phyloP scores from a whole-genome alignment of 1,140 invertebrate species.

The Episyrphus balteatus region DNA sequence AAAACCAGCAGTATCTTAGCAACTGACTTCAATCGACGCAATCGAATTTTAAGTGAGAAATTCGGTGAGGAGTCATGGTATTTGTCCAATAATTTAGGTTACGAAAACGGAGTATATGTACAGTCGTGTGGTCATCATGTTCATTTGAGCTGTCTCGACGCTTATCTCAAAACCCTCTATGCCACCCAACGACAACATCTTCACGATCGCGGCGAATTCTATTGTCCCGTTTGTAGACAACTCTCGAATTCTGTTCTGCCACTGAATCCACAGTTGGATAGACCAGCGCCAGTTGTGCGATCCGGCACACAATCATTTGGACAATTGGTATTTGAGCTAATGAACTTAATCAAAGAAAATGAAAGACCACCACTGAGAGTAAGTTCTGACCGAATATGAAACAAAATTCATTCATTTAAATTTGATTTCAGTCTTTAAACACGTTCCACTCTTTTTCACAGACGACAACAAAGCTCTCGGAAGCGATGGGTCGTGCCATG shows the following conservation, averaged over 20 bases:
- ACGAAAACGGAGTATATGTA: constrained; percentile 88
- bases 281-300: constrained; percentile 51
- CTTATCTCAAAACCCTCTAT: constrained; percentile 73
- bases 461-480: constrained; percentile 53
- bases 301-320: constrained; percentile 45
- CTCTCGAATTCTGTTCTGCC: constrained; percentile 87
- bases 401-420: constrained; percentile 1
- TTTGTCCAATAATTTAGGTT: constrained; percentile 75
- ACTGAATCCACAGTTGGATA: constrained; percentile 66
- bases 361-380: constrained; percentile 48
- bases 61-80: constrained; percentile 57
- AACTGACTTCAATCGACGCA: constrained; percentile 26
- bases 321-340: constrained; percentile 47
- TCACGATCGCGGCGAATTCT: constrained; percentile 79
- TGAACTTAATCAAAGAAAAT: constrained; percentile 56
- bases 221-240: constrained; percentile 88
- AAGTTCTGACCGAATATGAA: not conserved
- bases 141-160: constrained; percentile 83
- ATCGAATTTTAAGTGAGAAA: constrained; percentile 24
- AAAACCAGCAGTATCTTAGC: constrained; percentile 20
- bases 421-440: not conserved
- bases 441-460: constrained; percentile 20
- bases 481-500: constrained; percentile 80
- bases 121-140: constrained; percentile 94
- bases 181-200: constrained; percentile 62